Evolutionary conservation across 1,140 invertebrate genomes (phyloP).

Genomic region (Sitophilus oryzae): DNA sequence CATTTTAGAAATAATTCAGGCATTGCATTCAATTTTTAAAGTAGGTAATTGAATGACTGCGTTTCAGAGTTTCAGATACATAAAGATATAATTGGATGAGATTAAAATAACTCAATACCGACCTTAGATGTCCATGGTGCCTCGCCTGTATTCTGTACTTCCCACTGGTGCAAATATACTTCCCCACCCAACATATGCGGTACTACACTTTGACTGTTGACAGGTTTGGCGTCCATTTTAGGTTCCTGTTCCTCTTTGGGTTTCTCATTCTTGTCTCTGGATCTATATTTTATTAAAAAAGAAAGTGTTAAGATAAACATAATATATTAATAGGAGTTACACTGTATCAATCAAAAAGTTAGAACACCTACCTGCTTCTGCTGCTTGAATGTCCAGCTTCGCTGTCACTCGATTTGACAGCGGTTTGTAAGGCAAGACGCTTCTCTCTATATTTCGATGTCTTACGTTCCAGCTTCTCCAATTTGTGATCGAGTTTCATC

Average conservation of each 20-base stretch:
- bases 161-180: slow-evolving; percentile 40
- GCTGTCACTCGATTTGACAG: slow-evolving; percentile 31
- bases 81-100: too few relatives aligned
- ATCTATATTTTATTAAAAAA: not conserved
- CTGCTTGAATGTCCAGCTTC: slow-evolving; percentile 25
- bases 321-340: not conserved
- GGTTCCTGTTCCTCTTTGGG: not conserved
- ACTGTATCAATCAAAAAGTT: too few relatives aligned
- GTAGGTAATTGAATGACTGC: too few relatives aligned
- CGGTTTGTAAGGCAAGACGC: slow-evolving; percentile 27
- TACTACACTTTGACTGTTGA: slow-evolving; percentile 24
- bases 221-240: slow-evolving; percentile 37
- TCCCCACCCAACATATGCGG: slow-evolving; percentile 38
- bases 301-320: not conserved
- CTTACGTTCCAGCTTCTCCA: slow-evolving; percentile 43
- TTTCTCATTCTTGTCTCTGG: not conserved
- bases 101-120: too few relatives aligned
- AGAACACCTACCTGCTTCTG: slow-evolving; percentile 15
- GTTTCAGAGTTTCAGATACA: too few relatives aligned
- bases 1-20: too few relatives aligned
- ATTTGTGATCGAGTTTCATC: slow-evolving; percentile 39
- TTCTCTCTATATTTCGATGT: slow-evolving; percentile 42
- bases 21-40: too few relatives aligned
- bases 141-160: slow-evolving; percentile 41
- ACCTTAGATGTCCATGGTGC: slow-evolving; percentile 34